phyloP scores from a whole-genome alignment of 2,797 vertebrate genomes.

The Anguilla marmorata region DNA sequence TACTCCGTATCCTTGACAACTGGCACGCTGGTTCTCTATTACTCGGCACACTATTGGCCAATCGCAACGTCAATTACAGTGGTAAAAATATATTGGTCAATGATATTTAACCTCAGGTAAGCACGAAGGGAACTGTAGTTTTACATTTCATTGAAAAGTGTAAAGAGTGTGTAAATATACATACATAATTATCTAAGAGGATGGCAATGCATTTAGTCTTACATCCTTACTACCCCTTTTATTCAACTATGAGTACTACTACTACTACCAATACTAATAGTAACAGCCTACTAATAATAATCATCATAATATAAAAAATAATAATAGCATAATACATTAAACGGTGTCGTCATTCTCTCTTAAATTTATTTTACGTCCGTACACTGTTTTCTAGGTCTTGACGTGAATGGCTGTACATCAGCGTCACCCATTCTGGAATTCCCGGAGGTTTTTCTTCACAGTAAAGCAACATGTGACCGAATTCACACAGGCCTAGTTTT shows the following conservation, averaged over 20 bases:
- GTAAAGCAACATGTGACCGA: conserved; percentile 61
- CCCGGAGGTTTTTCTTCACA: conserved; percentile 63
- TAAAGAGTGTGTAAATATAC: background rate
- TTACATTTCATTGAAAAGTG: background rate
- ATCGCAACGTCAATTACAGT: conserved; percentile 37
- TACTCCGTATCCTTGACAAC: conserved; percentile 56
- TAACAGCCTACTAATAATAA: background rate
- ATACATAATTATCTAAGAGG: background rate
- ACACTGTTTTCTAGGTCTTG: conserved; percentile 44
- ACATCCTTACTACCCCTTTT: background rate
- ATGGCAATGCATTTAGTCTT: background rate
- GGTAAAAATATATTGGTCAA: conserved; percentile 42
- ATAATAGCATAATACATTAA: conserved; percentile 6
- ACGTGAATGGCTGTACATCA: conserved; percentile 59
- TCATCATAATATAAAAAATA: background rate
- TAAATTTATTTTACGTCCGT: conserved; percentile 24
- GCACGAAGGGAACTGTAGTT: conserved; percentile 10
- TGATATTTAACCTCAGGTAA: conserved; percentile 30
- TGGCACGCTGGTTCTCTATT: conserved; percentile 45
- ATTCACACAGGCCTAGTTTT: conserved; percentile 60
- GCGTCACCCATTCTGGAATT: conserved; percentile 67
- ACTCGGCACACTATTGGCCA: conserved; percentile 51
- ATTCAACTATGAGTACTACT: background rate
- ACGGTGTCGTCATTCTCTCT: conserved; percentile 37
- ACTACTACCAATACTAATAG: background rate